Percentiles rank a stretch among this genome's conserved stretches.
Evolutionary conservation across 2,113 vertebrate genomes (phyloP).

Genomic region (Macroglossus sobrinus): DNA sequence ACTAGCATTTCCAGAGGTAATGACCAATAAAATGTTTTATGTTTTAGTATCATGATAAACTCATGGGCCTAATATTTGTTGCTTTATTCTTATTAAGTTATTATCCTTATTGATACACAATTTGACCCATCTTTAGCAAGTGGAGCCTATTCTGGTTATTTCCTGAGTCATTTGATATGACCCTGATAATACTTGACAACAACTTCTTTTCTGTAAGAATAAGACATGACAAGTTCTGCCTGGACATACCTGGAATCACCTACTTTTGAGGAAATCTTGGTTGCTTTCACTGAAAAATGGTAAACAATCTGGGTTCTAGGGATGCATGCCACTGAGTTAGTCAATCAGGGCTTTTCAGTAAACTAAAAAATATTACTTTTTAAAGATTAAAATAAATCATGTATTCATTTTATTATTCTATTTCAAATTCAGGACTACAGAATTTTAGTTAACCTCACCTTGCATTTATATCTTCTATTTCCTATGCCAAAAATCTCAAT

Average conservation of each 20-base stretch:
- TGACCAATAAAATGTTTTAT: background rate
- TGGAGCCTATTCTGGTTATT: background rate
- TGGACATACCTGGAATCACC: background rate
- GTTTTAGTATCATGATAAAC: background rate
- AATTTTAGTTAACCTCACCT: background rate
- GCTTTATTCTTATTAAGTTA: background rate
- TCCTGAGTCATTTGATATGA: background rate
- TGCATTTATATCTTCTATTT: background rate
- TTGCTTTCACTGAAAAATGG: background rate
- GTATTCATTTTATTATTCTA: background rate
- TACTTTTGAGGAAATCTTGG: background rate
- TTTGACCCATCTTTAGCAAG: background rate
- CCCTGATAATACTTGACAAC: background rate
- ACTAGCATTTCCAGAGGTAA: background rate
- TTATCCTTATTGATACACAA: background rate
- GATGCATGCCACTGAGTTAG: background rate
- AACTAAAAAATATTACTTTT: background rate
- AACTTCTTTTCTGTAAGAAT: background rate
- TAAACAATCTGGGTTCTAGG: background rate
- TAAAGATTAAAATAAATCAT: background rate
- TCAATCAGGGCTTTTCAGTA: background rate
- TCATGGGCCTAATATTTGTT: background rate
- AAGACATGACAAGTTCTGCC: background rate
- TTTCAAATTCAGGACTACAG: background rate
- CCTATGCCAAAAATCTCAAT: background rate